Percentiles rank a stretch among this genome's conserved stretches.
phyloP scores from a whole-genome alignment of 2,113 vertebrate genomes.

The Salvator merianae region DNA sequence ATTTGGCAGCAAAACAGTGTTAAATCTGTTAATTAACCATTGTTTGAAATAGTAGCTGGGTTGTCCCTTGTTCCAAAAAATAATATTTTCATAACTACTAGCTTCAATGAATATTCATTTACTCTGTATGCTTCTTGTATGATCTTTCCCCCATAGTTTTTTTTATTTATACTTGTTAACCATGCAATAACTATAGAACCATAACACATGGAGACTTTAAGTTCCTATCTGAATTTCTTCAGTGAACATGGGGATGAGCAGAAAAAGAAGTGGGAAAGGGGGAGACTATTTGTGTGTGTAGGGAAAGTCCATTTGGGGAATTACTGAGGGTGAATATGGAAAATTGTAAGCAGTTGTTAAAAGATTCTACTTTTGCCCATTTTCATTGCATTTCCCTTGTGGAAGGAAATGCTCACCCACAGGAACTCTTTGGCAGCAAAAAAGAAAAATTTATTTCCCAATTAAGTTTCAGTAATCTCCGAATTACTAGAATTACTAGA shows the following conservation, averaged over 20 bases:
- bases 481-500: neutral
- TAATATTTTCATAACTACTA: neutral
- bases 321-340: neutral
- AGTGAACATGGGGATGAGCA: neutral
- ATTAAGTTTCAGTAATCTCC: neutral
- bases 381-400: neutral
- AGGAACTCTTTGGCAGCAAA: neutral
- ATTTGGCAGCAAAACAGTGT: too few relatives aligned
- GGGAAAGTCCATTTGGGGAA: neutral
- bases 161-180: neutral
- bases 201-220: neutral
- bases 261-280: too few relatives aligned
- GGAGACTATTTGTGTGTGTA: neutral
- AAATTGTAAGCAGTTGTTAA: neutral
- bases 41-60: neutral
- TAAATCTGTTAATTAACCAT: neutral
- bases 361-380: neutral
- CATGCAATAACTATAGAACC: neutral
- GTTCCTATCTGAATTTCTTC: neutral
- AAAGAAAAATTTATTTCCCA: neutral
- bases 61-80: neutral
- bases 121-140: neutral
- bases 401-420: neutral
- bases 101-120: neutral
- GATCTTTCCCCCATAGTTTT: neutral